Conservation (phyloP, 1,140 invertebrate species). For the Drosophila bifasciata region DNA sequence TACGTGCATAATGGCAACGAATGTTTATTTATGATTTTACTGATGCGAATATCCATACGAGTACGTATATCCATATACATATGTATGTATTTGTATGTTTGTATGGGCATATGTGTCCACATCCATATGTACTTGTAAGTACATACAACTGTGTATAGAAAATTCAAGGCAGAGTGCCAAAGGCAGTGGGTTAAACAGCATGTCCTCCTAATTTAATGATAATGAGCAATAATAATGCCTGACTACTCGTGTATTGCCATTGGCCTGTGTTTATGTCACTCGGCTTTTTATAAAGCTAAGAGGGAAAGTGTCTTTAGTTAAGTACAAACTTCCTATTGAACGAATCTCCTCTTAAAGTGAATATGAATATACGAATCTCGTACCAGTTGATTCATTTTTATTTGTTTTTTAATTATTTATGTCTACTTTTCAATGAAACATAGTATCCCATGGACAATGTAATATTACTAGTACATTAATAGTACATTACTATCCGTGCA, state of each 20-base stretch:
- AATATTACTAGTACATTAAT: no score
- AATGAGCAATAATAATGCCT: conserved; percentile 75
- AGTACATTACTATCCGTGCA: no score
- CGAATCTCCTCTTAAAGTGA: not conserved
- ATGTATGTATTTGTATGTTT: conserved; percentile 16
- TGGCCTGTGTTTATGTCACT: conserved; percentile 28
- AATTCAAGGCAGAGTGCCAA: conserved; percentile 54
- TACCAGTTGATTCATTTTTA: no score
- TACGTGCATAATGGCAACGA: conserved; percentile 61
- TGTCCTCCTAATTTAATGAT: conserved; percentile 80
- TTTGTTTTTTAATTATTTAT: no score
- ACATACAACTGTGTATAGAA: not conserved
- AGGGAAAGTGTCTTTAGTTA: conserved; percentile 64
- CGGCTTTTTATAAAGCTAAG: conserved; percentile 22
- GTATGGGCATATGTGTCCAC: conserved; percentile 32
- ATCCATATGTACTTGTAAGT: not conserved
- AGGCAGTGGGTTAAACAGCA: conserved; percentile 68
- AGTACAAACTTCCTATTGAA: not conserved
- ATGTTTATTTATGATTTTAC: conserved; percentile 71
- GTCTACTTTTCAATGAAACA: no score
- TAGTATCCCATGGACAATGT: no score
- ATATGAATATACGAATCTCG: no score
- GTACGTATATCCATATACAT: conserved; percentile 11
- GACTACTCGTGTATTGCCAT: conserved; percentile 42
- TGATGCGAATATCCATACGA: conserved; percentile 21